These are phyloP conservation scores for Muscina levida DNA, from an alignment of 2,888 invertebrate species.

Conservation along the genomic window DNA sequence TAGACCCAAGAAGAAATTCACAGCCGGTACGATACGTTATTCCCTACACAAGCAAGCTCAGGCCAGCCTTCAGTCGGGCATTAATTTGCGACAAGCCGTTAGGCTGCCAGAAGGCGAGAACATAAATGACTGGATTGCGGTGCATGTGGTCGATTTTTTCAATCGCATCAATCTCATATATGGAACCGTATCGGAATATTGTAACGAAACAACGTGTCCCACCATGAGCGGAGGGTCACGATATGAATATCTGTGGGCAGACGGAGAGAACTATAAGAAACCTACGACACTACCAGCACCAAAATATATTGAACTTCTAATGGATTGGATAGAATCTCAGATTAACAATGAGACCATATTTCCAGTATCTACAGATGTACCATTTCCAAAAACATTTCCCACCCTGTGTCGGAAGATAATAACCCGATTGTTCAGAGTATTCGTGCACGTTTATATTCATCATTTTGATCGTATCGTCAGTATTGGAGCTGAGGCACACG, in stretches of 20 bases:
- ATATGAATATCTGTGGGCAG: slow-evolving; percentile 95
- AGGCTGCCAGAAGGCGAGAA: slow-evolving; percentile 91
- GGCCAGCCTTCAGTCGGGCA: slow-evolving; percentile 93
- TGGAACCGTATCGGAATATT: slow-evolving; percentile 92
- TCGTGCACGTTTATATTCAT: slow-evolving; percentile 96
- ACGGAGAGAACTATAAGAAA: slow-evolving; percentile 87
- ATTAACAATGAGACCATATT: slow-evolving; percentile 94
- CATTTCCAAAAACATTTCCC: slow-evolving; percentile 92
- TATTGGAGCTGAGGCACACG: slow-evolving; percentile 94
- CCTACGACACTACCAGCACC: slow-evolving; percentile 91
- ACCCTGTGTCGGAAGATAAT: slow-evolving; percentile 91
- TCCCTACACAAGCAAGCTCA: slow-evolving; percentile 94
- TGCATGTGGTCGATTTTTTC: slow-evolving; percentile 96
- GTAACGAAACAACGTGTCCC: slow-evolving; percentile 90
- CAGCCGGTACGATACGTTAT: slow-evolving; percentile 91
- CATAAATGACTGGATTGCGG: slow-evolving; percentile 94
- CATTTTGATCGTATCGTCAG: slow-evolving; percentile 94
- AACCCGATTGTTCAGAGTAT: slow-evolving; percentile 92
- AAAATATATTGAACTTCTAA: slow-evolving; percentile 89
- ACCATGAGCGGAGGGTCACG: slow-evolving; percentile 94
- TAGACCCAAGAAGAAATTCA: slow-evolving; percentile 92
- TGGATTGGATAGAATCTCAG: slow-evolving; percentile 95
- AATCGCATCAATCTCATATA: slow-evolving; percentile 95
- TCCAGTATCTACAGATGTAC: slow-evolving; percentile 88
- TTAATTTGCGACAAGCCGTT: slow-evolving; percentile 90